A percentile compares a stretch with the other conserved stretches of the same genome.
Evolutionary conservation across 2,797 vertebrate genomes (phyloP).

Genomic region (Pteronotus mesoamericanus): DNA sequence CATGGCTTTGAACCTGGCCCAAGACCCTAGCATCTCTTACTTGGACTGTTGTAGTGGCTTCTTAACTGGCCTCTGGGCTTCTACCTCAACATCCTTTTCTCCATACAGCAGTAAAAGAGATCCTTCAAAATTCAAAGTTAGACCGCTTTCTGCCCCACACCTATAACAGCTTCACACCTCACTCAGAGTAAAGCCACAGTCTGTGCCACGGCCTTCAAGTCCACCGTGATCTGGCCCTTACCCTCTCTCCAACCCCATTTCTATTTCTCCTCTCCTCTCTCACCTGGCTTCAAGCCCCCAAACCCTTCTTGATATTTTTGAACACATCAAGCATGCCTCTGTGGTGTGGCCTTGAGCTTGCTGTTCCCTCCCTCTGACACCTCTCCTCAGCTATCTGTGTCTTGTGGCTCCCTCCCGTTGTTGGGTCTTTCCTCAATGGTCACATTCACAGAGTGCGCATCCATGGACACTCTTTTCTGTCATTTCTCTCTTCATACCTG

Average conservation of each 20-base stretch:
- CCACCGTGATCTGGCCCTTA: accelerated
- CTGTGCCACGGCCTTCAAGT: neutral
- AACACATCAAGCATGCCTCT: neutral
- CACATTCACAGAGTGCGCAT: accelerated
- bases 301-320: neutral
- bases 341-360: neutral
- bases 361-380: neutral
- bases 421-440: neutral
- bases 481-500: neutral
- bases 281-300: neutral
- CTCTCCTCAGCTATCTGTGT: neutral
- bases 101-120: neutral
- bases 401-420: neutral
- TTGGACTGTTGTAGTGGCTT: neutral
- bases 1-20: neutral
- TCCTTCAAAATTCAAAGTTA: neutral
- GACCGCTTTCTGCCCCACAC: neutral
- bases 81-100: neutral
- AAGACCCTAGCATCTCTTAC: neutral
- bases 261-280: neutral
- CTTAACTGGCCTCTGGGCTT: neutral
- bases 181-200: neutral
- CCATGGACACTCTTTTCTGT: neutral
- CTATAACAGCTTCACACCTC: neutral
- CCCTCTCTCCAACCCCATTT: neutral